phyloP scores from a whole-genome alignment of 1,140 invertebrate species.

The Drosophila sp. region DNA sequence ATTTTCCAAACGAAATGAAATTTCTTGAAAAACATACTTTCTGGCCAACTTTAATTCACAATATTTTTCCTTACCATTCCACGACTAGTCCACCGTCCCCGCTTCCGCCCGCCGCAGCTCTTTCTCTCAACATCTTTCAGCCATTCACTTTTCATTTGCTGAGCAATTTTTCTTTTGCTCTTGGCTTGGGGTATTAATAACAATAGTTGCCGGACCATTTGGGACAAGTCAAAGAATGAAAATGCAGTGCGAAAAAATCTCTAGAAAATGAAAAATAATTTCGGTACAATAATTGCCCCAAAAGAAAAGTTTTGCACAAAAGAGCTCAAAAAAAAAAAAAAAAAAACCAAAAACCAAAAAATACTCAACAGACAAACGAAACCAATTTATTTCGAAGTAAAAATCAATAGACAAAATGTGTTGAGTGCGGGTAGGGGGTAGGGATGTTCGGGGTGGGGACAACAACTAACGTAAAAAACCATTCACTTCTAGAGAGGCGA shows the following conservation, averaged over 20 bases:
- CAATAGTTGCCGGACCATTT: slow-evolving; percentile 57
- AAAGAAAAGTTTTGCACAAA: slow-evolving; percentile 64
- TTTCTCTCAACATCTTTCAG: not conserved
- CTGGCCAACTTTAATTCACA: slow-evolving; percentile 33
- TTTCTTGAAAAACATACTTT: slow-evolving; percentile 44
- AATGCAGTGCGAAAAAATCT: not conserved
- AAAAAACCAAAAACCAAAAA: slow-evolving; percentile 25
- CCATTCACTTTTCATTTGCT: slow-evolving; percentile 59
- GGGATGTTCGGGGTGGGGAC: slow-evolving; percentile 6
- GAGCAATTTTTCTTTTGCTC: slow-evolving; percentile 58
- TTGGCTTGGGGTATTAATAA: slow-evolving; percentile 66
- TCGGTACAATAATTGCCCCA: slow-evolving; percentile 67
- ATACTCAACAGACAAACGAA: slow-evolving; percentile 71
- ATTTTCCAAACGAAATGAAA: slow-evolving; percentile 36
- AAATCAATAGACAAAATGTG: slow-evolving; percentile 69
- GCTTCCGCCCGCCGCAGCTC: not conserved
- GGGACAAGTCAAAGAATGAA: slow-evolving; percentile 21
- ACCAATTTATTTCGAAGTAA: slow-evolving; percentile 80
- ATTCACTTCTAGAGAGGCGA: slow-evolving; percentile 48
- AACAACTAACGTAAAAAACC: slow-evolving; percentile 57
- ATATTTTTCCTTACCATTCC: not conserved
- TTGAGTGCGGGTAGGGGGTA: not conserved
- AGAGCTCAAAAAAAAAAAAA: slow-evolving; percentile 22
- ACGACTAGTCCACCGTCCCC: not conserved
- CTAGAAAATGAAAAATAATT: slow-evolving; percentile 74